Percentiles rank a stretch among this genome's conserved stretches.
Evolutionary conservation across 2,113 vertebrate species (phyloP).

Genomic region (Laticauda colubrina): DNA sequence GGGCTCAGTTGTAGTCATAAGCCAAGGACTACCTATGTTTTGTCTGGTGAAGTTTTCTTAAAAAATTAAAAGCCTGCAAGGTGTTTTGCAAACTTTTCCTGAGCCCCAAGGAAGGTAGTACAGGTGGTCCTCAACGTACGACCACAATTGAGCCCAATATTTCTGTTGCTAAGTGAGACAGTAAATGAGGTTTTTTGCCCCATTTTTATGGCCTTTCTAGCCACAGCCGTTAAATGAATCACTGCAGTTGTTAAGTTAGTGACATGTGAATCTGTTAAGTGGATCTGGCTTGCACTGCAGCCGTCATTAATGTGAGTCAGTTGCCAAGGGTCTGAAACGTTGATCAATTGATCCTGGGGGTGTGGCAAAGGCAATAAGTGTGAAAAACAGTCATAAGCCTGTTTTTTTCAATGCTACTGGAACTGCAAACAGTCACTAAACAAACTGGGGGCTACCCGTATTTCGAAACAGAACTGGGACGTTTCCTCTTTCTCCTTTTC

Average conservation of each 20-base stretch:
- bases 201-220: neutral
- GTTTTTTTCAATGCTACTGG: neutral
- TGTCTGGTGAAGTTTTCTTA: neutral
- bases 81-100: neutral
- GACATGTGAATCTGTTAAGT: neutral
- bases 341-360: neutral
- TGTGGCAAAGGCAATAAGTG: neutral
- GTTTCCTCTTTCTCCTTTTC: neutral
- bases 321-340: neutral
- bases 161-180: neutral
- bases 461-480: neutral
- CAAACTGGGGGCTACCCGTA: accelerated
- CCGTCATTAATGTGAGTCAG: neutral
- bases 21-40: neutral
- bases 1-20: too few relatives aligned
- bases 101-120: neutral
- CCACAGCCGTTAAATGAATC: neutral
- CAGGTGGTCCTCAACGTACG: neutral
- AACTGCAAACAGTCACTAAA: neutral
- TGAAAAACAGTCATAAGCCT: neutral
- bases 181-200: neutral
- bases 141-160: neutral
- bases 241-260: neutral
- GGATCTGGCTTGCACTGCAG: neutral
- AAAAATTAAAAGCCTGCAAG: neutral